Base-by-base conservation (phyloP, 2,888 invertebrate genomes). In the Neoascia interrupta region DNA sequence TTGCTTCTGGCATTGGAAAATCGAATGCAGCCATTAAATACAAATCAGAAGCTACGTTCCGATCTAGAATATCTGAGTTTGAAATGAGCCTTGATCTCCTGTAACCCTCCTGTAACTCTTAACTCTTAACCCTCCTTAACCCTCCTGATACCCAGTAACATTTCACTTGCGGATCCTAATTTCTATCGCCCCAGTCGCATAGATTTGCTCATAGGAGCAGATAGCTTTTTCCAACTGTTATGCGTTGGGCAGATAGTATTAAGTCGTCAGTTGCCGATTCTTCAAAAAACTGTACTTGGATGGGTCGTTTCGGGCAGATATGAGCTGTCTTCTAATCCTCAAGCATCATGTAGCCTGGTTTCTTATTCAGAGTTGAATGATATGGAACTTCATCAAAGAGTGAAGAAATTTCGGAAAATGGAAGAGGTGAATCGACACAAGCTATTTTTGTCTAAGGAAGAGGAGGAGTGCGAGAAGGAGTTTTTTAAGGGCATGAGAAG, bases 391-490 rank as follows among this genome's bases (percentile, higher is more conserved):
- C 19, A 11, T 10, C 13, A 58, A 8, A 26, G 31, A 3, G 26
- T 66, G 3, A 36, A 19, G 11, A 51, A 6, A 4, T 54, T 66
- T 16, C 54, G 54, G 45, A 21, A 66, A 47, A 45, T 66, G 8
- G 54, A 66, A 11, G 18, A 45, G 26, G 45, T 45, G 13, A 37
- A 28, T 31, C 11, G 4, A 1, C 3, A 26, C 10, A 18, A 18
- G 3, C 4, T 3, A 43, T 34, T 36, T 1, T 15, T 15, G 13
- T 36, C 58, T n/a, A 11, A n/a, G n/a, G 34, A 60, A 23, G 45
- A 60, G 11, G 6, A 19, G 21, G 28, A 28, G 8, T 56, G 41
- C 31, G 41, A 56, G 19, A 31, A 4, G n/a, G n/a, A 23, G n/a
- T 54, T 56, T 11, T 10, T 41, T 1, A 41, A 21, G 2, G 21